Percentiles rank a stretch among this genome's conserved stretches.
Evolutionary conservation across 2,797 vertebrate genomes (phyloP).

Genomic region (Malacoraja senta): DNA sequence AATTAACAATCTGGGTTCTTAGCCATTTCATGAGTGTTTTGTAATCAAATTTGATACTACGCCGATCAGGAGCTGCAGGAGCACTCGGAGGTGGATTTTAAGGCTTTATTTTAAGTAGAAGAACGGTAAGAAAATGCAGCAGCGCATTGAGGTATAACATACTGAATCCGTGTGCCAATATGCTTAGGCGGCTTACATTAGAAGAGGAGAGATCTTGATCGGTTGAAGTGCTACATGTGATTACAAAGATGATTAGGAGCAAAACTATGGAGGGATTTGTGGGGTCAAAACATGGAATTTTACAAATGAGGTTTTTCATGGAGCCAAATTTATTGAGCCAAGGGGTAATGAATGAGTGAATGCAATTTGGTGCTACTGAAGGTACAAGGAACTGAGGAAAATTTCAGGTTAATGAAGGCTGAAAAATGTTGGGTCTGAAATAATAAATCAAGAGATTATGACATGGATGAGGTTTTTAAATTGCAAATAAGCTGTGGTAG

Average conservation of each 20-base stretch:
- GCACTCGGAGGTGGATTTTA: too few species aligned
- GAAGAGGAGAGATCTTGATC: neutral
- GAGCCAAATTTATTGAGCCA: neutral
- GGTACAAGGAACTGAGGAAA: neutral
- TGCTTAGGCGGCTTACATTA: neutral
- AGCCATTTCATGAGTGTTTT: neutral
- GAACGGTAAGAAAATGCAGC: too few species aligned
- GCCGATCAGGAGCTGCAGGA: too few species aligned
- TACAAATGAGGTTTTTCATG: neutral
- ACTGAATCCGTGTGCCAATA: neutral
- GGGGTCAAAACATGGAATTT: neutral
- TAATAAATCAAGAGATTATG: neutral
- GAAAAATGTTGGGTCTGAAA: neutral
- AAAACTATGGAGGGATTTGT: neutral
- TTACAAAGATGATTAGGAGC: neutral
- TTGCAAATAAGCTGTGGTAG: neutral
- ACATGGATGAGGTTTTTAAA: neutral
- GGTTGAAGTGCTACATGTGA: neutral
- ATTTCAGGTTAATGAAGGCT: neutral
- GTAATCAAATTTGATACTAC: too few species aligned
- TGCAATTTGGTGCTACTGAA: too few species aligned
- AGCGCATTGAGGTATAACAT: too few species aligned
- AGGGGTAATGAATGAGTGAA: too few species aligned
- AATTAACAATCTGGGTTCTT: neutral
- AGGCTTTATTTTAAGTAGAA: too few species aligned